Evolutionary conservation across 2,113 vertebrate genomes (phyloP), one percentile per base, ranked within the genome.

Genomic region (Forbesichthys agassizii): DNA sequence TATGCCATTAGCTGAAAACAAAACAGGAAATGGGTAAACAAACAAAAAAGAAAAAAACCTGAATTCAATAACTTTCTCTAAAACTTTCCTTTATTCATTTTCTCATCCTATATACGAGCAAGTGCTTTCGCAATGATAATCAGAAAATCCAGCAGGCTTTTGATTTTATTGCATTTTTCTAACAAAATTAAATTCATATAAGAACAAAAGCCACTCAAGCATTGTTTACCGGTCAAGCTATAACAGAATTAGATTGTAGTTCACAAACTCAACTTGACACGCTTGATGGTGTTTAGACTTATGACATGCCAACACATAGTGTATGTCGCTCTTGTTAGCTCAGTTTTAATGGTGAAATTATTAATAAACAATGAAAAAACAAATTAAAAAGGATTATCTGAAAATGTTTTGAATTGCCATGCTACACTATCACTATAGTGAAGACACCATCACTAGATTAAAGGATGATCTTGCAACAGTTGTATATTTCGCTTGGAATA

Each of bases 111-210:
- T 81, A 81, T 86, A 79, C 60, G 4, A 78, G 75, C 75, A 82
- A 77, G 75, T 74, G 80, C 80, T 88, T 82, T 80, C 79, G 82
- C 75, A 71, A 18, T 82, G 69, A 86, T 87, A 87, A 87, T 83
- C 69, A 72, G 64, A 66, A 49, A 68, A 79, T 75, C 68, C 59
- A 60, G 65, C 62, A 61, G 62, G 76, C 78, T 71, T 61, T 62
- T 69, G 77, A 68, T 58, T 86, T 85, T 87, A 87, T 87, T 90
- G 82, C 77, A 73, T 84, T 86, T 84, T 68, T 86, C 55, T 82
- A 83, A 84, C 84, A 71, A 84, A 90, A 88, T 48, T 69, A 75
- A 74, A 78, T 13, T 11, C 77, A 81, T 69, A 77, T 87, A 73
- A 77, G 81, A 70, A 66, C 36, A 42, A 42, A 42, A 42, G 7